Evolutionary conservation across 2,888 invertebrate genomes (phyloP), one percentile per base, ranked within the genome.

Genomic region (Ptilodon capucinus): DNA sequence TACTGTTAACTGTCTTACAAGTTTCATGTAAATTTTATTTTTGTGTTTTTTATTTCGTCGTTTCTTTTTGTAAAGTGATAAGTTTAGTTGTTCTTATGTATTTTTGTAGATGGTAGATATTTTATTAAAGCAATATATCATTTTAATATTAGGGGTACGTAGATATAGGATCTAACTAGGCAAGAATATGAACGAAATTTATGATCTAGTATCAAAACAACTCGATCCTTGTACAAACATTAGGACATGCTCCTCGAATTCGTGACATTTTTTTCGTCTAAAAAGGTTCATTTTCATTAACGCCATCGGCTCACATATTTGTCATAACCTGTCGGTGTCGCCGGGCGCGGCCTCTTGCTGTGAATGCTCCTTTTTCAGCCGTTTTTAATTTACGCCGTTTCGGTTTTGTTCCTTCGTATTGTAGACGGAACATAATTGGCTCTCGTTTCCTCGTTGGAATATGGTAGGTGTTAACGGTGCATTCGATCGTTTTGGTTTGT

Each of bases 231-330:
- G 57, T 56, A 64, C 59, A 69, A 78, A 75, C 72, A 74, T 67
- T 58, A 69, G 70, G 61, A 68, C 55, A 57, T 64, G 60, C 53
- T 69, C 60, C 59, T 69, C 65, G 58, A 76, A 76, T 77, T 70
- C 71, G 62, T 63, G 54, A 51, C 53, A 62, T 71, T 79, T 79
- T 80, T 81, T 80, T 75, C 4, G 35, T 54, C 49, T 57, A 63
- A 79, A 85, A 87, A 83, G 80, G 83, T 84, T 81, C 85, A 81
- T 86, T 89, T 91, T 91, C 88, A 91, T 91, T 90, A 90, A 79
- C 88, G 76, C 79, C 85, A 84, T 86, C 82, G 81, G 82, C 84
- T 89, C 87, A 89, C 91, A 90, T 91, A 90, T 90, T 90, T 91
- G 91, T 91, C 91, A 91, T 90, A 90, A 88, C 91, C 80, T 76